These are phyloP conservation scores for Schizopygopsis pylzovi DNA, from an alignment of 2,797 vertebrate genomes.

Conservation along the genomic window DNA sequence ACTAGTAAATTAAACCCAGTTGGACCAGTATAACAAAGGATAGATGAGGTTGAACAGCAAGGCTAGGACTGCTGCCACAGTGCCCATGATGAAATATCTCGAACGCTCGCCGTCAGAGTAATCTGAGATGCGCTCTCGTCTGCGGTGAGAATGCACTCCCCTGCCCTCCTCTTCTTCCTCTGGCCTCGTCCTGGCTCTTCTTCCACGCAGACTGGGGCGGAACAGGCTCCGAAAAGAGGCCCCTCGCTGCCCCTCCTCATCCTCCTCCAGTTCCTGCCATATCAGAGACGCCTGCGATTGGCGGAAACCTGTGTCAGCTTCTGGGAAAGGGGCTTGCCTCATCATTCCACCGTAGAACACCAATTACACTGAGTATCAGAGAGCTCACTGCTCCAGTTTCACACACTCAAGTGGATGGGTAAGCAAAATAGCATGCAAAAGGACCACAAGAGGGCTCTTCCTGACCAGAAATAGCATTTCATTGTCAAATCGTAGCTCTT, in stretches of 20 bases:
- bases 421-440: conserved; percentile 23
- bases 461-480: neutral
- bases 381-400: conserved; percentile 29
- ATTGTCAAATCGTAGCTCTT: neutral
- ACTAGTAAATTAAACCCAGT: conserved; percentile 74
- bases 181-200: conserved; percentile 58
- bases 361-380: conserved; percentile 12
- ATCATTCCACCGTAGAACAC: conserved; percentile 39
- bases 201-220: conserved; percentile 67
- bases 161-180: conserved; percentile 76
- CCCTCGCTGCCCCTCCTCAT: conserved; percentile 81
- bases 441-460: neutral
- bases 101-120: conserved; percentile 86
- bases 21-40: conserved; percentile 84
- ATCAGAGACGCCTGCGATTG: conserved; percentile 99
- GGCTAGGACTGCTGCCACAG: conserved; percentile 87
- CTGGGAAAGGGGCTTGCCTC: conserved; percentile 72
- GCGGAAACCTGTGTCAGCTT: conserved; percentile 96
- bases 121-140: conserved; percentile 73
- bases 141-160: conserved; percentile 68
- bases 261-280: conserved; percentile 99
- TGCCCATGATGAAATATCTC: conserved; percentile 91
- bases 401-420: neutral
- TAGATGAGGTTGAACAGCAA: conserved; percentile 91
- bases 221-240: conserved; percentile 69